A percentile compares a stretch with the other conserved stretches of the same genome.
phyloP scores from a whole-genome alignment of 2,113 vertebrate genomes.

The Ptychochromis oligacanthus region DNA sequence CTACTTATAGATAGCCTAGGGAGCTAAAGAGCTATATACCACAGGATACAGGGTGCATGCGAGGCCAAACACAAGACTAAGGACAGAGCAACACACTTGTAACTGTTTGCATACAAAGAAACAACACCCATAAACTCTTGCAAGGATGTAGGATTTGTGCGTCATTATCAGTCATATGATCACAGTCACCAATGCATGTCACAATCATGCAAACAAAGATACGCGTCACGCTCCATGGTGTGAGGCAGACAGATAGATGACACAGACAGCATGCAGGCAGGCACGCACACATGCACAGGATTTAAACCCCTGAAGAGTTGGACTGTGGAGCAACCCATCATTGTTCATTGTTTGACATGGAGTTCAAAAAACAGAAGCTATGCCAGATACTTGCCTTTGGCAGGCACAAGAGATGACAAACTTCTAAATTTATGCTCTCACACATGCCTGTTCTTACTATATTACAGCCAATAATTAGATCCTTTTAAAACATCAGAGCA shows the following conservation, averaged over 20 bases:
- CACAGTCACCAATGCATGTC: conserved; percentile 38
- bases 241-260: conserved; percentile 38
- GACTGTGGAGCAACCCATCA: neutral
- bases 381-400: neutral
- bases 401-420: neutral
- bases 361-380: neutral
- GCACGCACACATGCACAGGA: conserved; percentile 33
- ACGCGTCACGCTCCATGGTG: conserved; percentile 38
- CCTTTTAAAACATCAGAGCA: conserved; percentile 37
- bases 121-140: neutral
- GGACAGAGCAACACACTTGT: neutral
- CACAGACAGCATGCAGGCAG: conserved; percentile 32
- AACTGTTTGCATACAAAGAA: conserved; percentile 33
- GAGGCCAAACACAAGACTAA: conserved; percentile 29
- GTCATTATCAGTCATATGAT: conserved; percentile 41
- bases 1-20: conserved; percentile 72
- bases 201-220: conserved; percentile 48
- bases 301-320: conserved; percentile 30
- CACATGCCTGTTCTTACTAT: neutral
- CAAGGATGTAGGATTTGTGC: conserved; percentile 11
- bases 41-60: conserved; percentile 48
- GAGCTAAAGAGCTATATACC: conserved; percentile 67
- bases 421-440: neutral
- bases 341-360: neutral
- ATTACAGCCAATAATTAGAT: conserved; percentile 36